Percentiles rank a stretch among this genome's conserved stretches.
Conservation (phyloP, 1,140 invertebrate species). For the Diabrotica undecimpunctata region DNA sequence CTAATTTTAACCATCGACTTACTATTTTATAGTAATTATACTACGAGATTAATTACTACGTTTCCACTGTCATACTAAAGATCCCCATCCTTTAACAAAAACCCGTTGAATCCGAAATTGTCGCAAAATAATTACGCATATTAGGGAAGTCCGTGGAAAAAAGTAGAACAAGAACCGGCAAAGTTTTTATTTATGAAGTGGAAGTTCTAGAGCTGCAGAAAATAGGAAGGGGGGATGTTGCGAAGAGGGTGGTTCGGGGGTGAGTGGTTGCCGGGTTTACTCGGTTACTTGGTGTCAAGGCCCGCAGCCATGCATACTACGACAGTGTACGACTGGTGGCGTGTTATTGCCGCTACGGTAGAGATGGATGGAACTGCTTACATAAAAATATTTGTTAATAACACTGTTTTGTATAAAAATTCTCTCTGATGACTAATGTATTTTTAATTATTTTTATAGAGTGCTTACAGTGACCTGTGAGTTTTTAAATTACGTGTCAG, state of each 20-base stretch:
- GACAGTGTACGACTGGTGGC: slow-evolving; percentile 12
- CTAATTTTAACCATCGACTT: not conserved
- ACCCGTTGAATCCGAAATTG: not conserved
- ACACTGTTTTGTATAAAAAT: too few relatives aligned
- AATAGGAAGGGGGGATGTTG: not conserved
- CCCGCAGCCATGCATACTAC: slow-evolving; percentile 12
- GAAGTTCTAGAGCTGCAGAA: slow-evolving; percentile 1
- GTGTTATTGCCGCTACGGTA: slow-evolving; percentile 11
- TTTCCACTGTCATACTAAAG: not conserved
- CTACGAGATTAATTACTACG: too few relatives aligned
- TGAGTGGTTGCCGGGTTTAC: slow-evolving; percentile 14
- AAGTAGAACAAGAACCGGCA: slow-evolving; percentile 9
- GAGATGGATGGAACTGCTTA: not conserved
- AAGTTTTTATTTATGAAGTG: not conserved
- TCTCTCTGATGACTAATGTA: too few relatives aligned
- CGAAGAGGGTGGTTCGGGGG: not conserved
- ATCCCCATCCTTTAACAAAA: not conserved
- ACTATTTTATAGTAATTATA: not conserved
- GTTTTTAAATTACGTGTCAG: too few relatives aligned
- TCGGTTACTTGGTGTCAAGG: slow-evolving; percentile 17
- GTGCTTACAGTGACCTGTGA: too few relatives aligned
- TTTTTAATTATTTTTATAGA: too few relatives aligned
- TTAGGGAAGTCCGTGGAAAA: not conserved
- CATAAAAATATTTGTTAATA: too few relatives aligned
- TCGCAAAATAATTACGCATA: slow-evolving; percentile 6